These are phyloP conservation scores for Neoascia interrupta DNA, from an alignment of 2,888 invertebrate genomes.

Conservation along the genomic window DNA sequence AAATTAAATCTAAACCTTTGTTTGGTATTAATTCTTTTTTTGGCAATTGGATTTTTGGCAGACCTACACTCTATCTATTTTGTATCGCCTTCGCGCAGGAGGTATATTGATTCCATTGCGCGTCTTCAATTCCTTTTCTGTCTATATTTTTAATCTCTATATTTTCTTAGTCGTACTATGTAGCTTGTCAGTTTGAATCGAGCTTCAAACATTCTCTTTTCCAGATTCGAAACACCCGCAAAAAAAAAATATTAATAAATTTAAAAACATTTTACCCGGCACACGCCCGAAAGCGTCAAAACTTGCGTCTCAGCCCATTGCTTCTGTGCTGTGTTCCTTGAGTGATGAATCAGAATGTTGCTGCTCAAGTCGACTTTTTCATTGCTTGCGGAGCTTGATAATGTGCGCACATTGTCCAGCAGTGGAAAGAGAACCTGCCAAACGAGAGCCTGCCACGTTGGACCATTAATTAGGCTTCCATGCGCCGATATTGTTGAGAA, in stretches of 20 bases:
- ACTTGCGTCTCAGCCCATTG: slow-evolving; percentile 99
- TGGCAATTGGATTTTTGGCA: too few species aligned
- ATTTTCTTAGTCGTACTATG: too few species aligned
- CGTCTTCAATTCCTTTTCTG: too few species aligned
- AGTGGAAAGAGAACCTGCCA: slow-evolving; percentile 98
- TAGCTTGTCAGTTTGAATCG: too few species aligned
- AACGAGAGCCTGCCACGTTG: slow-evolving; percentile 96
- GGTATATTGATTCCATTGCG: too few species aligned
- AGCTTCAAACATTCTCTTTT: too few species aligned
- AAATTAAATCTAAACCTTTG: too few species aligned
- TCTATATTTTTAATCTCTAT: too few species aligned
- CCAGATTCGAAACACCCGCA: too few species aligned
- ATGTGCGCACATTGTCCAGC: slow-evolving; percentile 91
- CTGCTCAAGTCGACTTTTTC: slow-evolving; percentile 91
- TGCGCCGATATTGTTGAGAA: slow-evolving; percentile 99
- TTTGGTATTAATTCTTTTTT: too few species aligned
- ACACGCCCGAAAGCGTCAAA: slow-evolving; percentile 93
- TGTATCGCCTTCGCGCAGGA: too few species aligned
- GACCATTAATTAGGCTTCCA: slow-evolving; percentile 90
- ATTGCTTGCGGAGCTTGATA: slow-evolving; percentile 84
- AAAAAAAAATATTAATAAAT: not conserved
- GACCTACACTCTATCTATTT: too few species aligned
- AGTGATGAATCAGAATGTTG: slow-evolving; percentile 98
- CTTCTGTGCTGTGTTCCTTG: slow-evolving; percentile 98
- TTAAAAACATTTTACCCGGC: slow-evolving; percentile 83